These are phyloP conservation scores for Latrodectus hesperus DNA, from an alignment of 2,888 invertebrate genomes.

Conservation along the genomic window DNA sequence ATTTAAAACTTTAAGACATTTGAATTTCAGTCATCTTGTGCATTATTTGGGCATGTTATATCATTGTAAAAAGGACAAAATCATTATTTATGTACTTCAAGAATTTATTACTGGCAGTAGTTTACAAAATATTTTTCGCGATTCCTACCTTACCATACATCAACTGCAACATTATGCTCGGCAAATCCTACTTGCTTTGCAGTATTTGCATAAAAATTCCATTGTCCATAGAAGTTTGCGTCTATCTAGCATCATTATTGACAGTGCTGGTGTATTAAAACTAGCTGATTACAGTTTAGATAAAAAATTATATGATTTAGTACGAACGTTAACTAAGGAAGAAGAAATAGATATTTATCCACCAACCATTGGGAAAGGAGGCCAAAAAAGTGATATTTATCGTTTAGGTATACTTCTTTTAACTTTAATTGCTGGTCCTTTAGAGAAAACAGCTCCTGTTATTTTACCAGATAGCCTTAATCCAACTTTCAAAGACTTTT, in stretches of 20 bases:
- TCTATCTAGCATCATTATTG: conserved; percentile 75
- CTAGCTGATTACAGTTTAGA: conserved; percentile 84
- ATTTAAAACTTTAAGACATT: conserved; percentile 81
- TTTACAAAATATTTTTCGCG: conserved; percentile 77
- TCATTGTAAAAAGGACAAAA: conserved; percentile 79
- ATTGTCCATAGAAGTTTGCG: conserved; percentile 89
- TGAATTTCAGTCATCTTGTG: conserved; percentile 84
- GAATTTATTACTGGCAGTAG: conserved; percentile 76
- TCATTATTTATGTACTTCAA: conserved; percentile 78
- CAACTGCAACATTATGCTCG: conserved; percentile 81
- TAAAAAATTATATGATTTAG: conserved; percentile 76
- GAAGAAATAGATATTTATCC: conserved; percentile 73
- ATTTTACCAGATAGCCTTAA: conserved; percentile 80
- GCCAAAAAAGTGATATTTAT: conserved; percentile 84
- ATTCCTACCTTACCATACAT: conserved; percentile 78
- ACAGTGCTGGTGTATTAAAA: conserved; percentile 77
- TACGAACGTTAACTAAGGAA: conserved; percentile 47
- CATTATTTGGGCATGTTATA: conserved; percentile 84
- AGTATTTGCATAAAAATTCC: conserved; percentile 86
- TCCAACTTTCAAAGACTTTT: conserved; percentile 82
- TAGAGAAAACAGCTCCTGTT: conserved; percentile 77
- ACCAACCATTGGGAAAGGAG: conserved; percentile 77
- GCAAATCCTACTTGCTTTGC: conserved; percentile 84
- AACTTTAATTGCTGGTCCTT: conserved; percentile 80
- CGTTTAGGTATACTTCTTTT: conserved; percentile 83